Evolutionary conservation across 2,888 invertebrate genomes (phyloP).

Genomic region (Griposia aprilina): DNA sequence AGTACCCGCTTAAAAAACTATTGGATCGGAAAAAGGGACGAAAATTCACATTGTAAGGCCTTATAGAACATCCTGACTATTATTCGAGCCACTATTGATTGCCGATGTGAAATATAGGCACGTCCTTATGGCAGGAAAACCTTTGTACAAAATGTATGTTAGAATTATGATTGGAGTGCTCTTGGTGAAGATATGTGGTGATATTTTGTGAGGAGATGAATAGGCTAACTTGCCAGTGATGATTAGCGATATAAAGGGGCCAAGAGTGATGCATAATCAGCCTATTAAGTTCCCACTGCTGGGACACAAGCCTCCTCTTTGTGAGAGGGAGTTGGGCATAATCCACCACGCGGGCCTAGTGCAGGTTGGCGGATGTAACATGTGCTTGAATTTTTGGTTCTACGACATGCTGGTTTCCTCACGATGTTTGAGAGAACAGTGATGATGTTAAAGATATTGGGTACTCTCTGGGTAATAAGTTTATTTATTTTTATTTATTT

Average conservation of each 20-base stretch:
- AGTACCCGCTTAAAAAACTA: constrained; percentile 74
- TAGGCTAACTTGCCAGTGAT: constrained; percentile 14
- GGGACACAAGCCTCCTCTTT: too few relatives aligned
- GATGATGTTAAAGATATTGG: neutral
- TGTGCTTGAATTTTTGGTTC: too few relatives aligned
- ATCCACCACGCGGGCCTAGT: too few relatives aligned
- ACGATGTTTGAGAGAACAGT: too few relatives aligned
- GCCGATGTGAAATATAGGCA: constrained; percentile 61
- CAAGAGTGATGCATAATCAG: neutral
- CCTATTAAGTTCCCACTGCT: too few relatives aligned
- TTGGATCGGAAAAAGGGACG: constrained; percentile 71
- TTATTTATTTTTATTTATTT: too few relatives aligned
- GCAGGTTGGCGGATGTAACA: too few relatives aligned
- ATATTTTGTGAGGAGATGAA: neutral
- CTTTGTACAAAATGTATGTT: constrained; percentile 50
- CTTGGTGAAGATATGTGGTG: constrained; percentile 6
- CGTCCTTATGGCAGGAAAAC: constrained; percentile 36
- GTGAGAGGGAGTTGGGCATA: too few relatives aligned
- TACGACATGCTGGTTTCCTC: too few relatives aligned
- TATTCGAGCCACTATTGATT: constrained; percentile 51
- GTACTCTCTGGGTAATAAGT: too few relatives aligned
- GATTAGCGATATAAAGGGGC: neutral
- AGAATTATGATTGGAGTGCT: constrained; percentile 34
- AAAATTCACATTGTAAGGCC: constrained; percentile 68
- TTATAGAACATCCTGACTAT: constrained; percentile 59